Evolutionary conservation across 2,113 vertebrate genomes (phyloP).

Genomic region (Oncorhynchus keta): DNA sequence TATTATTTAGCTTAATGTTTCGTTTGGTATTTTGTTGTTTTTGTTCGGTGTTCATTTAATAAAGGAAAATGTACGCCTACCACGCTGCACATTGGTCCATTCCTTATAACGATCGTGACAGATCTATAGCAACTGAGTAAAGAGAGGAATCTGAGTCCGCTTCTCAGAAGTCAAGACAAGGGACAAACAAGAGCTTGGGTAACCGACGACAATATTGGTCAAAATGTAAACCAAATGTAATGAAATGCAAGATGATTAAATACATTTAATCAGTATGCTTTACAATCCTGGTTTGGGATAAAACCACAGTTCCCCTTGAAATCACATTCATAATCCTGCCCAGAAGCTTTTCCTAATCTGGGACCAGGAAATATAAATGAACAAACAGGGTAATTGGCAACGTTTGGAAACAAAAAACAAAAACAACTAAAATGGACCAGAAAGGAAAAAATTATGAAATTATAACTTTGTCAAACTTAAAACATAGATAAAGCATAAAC

Average conservation of each 20-base stretch:
- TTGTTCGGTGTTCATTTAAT: too few species aligned
- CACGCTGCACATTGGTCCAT: too few species aligned
- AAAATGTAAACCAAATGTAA: conserved; percentile 7
- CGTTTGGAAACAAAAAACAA: conserved; percentile 57
- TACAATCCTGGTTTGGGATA: conserved; percentile 58
- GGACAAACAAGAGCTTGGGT: conserved; percentile 44
- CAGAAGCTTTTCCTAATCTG: conserved; percentile 42
- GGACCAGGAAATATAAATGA: conserved; percentile 28
- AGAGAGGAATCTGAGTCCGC: background rate
- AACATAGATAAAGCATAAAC: too few species aligned
- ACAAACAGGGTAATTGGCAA: conserved; percentile 44
- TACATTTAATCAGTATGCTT: conserved; percentile 42
- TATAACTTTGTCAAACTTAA: too few species aligned
- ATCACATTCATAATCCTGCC: conserved; percentile 55
- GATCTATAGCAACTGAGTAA: too few species aligned
- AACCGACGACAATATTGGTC: conserved; percentile 28
- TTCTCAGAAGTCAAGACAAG: background rate
- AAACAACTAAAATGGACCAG: background rate
- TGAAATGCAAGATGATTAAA: conserved; percentile 40
- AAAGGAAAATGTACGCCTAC: too few species aligned
- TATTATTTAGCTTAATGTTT: too few species aligned
- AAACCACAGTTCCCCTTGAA: conserved; percentile 45
- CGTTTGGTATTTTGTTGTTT: too few species aligned
- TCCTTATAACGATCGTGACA: too few species aligned
- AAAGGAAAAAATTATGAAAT: background rate